Evolutionary conservation across 2,888 invertebrate genomes (phyloP).

Genomic region (Xestia sexstrigata): DNA sequence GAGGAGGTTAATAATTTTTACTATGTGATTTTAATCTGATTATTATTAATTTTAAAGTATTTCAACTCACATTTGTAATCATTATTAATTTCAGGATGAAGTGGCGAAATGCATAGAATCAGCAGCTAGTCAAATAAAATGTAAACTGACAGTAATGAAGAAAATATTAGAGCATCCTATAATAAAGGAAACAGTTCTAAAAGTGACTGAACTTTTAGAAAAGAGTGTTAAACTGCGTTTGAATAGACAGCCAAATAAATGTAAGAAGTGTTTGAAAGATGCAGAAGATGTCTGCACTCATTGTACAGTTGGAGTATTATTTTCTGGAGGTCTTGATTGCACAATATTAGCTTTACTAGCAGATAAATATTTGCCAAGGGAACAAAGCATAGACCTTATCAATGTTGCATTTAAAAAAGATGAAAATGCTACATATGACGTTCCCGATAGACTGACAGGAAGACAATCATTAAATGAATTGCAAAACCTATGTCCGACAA

Average conservation of each 20-base stretch:
- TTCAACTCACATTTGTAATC: not conserved
- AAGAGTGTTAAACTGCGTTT: conserved; percentile 91
- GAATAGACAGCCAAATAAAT: conserved; percentile 91
- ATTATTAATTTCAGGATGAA: conserved; percentile 75
- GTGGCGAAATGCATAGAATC: conserved; percentile 76
- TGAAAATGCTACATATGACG: conserved; percentile 89
- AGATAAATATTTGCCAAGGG: conserved; percentile 92
- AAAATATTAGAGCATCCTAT: conserved; percentile 79
- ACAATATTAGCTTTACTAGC: conserved; percentile 96
- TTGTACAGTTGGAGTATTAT: conserved; percentile 95
- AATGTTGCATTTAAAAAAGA: conserved; percentile 97
- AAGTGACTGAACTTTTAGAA: conserved; percentile 89
- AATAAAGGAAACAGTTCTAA: conserved; percentile 83
- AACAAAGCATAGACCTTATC: conserved; percentile 96
- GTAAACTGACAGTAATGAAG: conserved; percentile 80
- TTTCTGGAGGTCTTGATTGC: conserved; percentile 99
- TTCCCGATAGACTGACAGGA: conserved; percentile 96
- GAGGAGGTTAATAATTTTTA: conserved; percentile 71
- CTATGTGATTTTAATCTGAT: conserved; percentile 51
- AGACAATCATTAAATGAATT: conserved; percentile 93
- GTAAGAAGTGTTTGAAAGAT: conserved; percentile 90
- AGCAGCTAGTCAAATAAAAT: conserved; percentile 67
- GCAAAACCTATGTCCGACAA: conserved; percentile 91
- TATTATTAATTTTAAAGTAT: conserved; percentile 59
- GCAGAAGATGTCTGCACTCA: conserved; percentile 85